These are phyloP conservation scores for Papilio protenor DNA, from an alignment of 2,888 invertebrate genomes.

Conservation along the genomic window DNA sequence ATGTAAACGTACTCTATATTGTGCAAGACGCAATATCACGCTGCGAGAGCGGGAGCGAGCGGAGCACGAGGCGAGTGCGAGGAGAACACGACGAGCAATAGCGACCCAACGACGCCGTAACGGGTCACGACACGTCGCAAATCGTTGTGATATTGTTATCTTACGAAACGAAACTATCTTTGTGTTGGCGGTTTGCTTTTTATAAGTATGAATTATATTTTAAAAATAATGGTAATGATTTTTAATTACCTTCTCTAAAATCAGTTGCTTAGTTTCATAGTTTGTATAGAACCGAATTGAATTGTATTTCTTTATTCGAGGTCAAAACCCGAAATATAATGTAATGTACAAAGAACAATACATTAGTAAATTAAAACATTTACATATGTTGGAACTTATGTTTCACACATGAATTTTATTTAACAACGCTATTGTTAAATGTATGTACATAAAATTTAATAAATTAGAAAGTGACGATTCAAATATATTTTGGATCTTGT, in stretches of 20 bases:
- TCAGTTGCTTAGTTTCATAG: not conserved
- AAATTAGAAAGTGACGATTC: not conserved
- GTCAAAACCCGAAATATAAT: not conserved
- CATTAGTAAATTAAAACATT: not conserved
- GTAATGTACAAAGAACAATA: not conserved
- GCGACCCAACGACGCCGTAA: constrained; percentile 28
- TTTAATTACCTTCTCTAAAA: too few relatives aligned
- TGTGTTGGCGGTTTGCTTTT: not conserved
- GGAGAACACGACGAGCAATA: constrained; percentile 22
- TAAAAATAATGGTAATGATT: too few relatives aligned
- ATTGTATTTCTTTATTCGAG: not conserved
- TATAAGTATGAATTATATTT: not conserved
- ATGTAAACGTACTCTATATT: constrained; percentile 34
- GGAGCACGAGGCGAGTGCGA: constrained; percentile 30
- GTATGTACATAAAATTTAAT: not conserved
- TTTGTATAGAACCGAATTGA: not conserved
- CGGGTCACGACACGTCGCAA: constrained; percentile 34
- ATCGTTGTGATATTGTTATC: constrained; percentile 13
- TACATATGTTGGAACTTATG: not conserved
- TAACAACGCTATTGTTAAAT: not conserved
- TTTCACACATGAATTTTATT: not conserved
- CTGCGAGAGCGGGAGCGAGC: constrained; percentile 33
- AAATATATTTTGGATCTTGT: not conserved
- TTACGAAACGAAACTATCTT: not conserved
- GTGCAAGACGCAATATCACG: constrained; percentile 42